These are phyloP conservation scores for Acanthosepion pharaonis DNA, from an alignment of 2,888 invertebrate species.

Conservation along the genomic window DNA sequence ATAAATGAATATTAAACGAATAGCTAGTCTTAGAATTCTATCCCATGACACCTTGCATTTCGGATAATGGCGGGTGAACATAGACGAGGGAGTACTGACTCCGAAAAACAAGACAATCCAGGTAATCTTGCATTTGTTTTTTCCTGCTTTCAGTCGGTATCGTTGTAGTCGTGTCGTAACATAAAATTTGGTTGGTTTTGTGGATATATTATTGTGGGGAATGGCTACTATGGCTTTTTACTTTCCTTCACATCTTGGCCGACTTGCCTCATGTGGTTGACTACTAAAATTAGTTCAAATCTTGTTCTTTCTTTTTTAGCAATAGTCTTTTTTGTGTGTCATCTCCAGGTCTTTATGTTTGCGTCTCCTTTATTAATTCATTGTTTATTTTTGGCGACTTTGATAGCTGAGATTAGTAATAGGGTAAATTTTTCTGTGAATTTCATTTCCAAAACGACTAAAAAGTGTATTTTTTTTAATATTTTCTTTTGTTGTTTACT, in stretches of 20 bases:
- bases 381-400: background rate
- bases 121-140: constrained; percentile 8
- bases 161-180: background rate
- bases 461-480: background rate
- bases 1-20: background rate
- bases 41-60: constrained; percentile 36
- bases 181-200: background rate
- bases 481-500: constrained; percentile 5
- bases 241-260: background rate
- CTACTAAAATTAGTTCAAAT: constrained; percentile 1
- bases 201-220: background rate
- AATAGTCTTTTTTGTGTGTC: background rate
- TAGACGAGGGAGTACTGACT: background rate
- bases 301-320: background rate
- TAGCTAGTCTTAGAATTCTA: background rate
- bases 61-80: constrained; percentile 47
- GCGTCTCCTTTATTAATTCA: background rate
- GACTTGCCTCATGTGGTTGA: constrained; percentile 2
- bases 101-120: constrained; percentile 41
- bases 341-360: background rate
- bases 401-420: background rate
- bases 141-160: background rate
- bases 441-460: background rate
- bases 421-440: background rate
- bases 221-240: background rate